phyloP scores from a whole-genome alignment of 2,113 vertebrate species.

The Neotoma lepida region DNA sequence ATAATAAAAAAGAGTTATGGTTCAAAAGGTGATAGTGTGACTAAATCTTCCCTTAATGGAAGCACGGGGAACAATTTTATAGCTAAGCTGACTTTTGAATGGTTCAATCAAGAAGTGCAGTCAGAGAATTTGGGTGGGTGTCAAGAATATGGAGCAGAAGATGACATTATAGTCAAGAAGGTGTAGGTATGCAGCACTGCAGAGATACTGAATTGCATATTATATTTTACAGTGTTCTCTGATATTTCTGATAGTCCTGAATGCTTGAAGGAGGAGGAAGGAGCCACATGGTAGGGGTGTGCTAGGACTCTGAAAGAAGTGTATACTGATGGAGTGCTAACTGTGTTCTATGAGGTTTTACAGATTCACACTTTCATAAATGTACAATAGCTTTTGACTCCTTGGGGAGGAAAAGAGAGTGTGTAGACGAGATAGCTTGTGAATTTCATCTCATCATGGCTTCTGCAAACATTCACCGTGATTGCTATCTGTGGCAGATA shows the following conservation, averaged over 20 bases:
- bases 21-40: neutral
- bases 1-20: neutral
- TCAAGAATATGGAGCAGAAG: neutral
- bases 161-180: neutral
- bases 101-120: neutral
- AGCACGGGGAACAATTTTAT: neutral
- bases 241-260: neutral
- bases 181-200: no score
- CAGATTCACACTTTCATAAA: neutral
- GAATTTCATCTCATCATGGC: rapidly evolving
- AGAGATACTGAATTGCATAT: neutral
- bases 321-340: neutral
- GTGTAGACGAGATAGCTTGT: neutral
- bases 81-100: neutral
- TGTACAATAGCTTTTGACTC: neutral
- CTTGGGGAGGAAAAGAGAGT: neutral
- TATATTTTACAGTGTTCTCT: neutral
- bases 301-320: neutral
- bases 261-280: neutral
- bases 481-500: neutral
- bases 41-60: neutral
- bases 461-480: neutral
- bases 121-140: neutral
- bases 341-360: neutral
- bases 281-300: neutral